Evolutionary conservation across 1,140 invertebrate species (phyloP).

Genomic region (Proctacanthus coquilletti): DNA sequence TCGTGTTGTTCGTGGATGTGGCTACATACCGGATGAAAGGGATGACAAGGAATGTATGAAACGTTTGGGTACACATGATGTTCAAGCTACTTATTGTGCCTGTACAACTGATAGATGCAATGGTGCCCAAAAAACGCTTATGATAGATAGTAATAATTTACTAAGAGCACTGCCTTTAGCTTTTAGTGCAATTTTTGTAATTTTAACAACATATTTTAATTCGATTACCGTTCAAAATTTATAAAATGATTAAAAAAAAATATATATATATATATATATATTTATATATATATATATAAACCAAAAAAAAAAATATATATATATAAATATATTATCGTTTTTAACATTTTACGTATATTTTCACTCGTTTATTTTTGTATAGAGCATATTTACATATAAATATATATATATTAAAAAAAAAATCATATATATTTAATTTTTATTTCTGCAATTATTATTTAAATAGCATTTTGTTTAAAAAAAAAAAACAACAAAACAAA

Average conservation of each 20-base stretch:
- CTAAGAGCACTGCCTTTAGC: slow-evolving; percentile 8
- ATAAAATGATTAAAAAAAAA: slow-evolving; percentile 5
- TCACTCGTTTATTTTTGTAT: slow-evolving; percentile 1
- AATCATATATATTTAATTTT: slow-evolving; percentile 2
- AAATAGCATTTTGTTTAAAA: too few species aligned
- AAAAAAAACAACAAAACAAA: slow-evolving; percentile 4
- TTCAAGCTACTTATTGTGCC: slow-evolving; percentile 55
- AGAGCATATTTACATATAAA: slow-evolving; percentile 6
- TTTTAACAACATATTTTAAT: slow-evolving; percentile 6
- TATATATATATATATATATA: slow-evolving; percentile 3
- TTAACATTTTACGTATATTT: slow-evolving; percentile 5
- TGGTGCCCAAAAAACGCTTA: slow-evolving; percentile 21
- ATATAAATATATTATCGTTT: slow-evolving; percentile 5
- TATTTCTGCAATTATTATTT: too few species aligned
- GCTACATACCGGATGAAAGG: slow-evolving; percentile 46
- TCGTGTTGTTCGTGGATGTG: slow-evolving; percentile 56
- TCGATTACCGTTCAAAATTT: slow-evolving; percentile 9
- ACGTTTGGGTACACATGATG: slow-evolving; percentile 55
- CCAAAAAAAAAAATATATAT: slow-evolving; percentile 1
- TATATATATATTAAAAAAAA: slow-evolving; percentile 5
- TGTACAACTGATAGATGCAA: slow-evolving; percentile 63
- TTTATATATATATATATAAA: slow-evolving; percentile 7
- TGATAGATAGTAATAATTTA: slow-evolving; percentile 8
- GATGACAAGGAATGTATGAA: slow-evolving; percentile 42
- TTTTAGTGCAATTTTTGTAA: slow-evolving; percentile 8